Evolutionary conservation across 2,797 vertebrate genomes (phyloP).

Genomic region (Mus spretus): DNA sequence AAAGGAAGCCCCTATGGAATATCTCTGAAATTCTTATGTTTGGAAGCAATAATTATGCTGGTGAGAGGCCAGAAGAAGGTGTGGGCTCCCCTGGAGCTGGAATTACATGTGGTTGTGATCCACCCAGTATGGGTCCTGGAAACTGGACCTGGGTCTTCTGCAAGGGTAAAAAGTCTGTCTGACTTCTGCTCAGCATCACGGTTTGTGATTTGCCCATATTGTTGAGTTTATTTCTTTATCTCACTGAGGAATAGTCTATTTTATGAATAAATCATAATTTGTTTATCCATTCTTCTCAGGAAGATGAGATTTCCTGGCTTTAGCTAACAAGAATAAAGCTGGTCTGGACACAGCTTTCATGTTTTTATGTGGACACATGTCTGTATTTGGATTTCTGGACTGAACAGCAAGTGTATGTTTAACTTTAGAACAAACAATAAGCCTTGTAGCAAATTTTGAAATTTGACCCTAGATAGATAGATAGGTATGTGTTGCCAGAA

Average conservation of each 20-base stretch:
- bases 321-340: conserved; percentile 17
- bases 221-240: conserved; percentile 15
- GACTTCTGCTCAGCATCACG: neutral
- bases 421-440: conserved; percentile 5
- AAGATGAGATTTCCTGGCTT: conserved; percentile 4
- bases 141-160: neutral
- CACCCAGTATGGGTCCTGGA: neutral
- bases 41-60: conserved; percentile 29
- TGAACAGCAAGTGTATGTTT: neutral
- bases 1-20: neutral
- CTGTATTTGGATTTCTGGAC: conserved; percentile 15
- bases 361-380: conserved; percentile 11
- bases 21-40: neutral
- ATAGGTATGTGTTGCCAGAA: neutral
- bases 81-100: neutral
- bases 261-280: conserved; percentile 38
- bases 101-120: neutral
- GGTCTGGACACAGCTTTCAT: neutral
- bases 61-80: neutral
- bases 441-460: neutral
- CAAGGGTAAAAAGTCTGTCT: neutral
- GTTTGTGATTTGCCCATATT: neutral
- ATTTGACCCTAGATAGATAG: conserved; percentile 1
- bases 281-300: conserved; percentile 33
- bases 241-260: neutral